A percentile compares a stretch with the other conserved stretches of the same genome.
phyloP scores from a whole-genome alignment of 2,888 invertebrate genomes.

The Chrysina gloriosa region DNA sequence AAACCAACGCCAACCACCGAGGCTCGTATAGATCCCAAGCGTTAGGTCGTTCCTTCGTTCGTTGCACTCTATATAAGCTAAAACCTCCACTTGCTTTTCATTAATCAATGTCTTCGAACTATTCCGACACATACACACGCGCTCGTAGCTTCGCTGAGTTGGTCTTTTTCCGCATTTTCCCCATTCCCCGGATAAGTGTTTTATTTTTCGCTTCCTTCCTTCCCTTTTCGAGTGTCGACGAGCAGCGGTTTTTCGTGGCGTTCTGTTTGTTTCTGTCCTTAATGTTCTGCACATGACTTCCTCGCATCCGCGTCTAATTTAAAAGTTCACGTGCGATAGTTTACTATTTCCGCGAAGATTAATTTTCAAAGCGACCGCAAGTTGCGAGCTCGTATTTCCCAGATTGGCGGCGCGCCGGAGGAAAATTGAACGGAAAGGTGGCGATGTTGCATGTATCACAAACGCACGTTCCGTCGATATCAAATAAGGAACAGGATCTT shows the following conservation, averaged over 20 bases:
- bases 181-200: constrained; percentile 48
- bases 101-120: constrained; percentile 62
- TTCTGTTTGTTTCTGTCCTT: constrained; percentile 10
- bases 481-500: background rate
- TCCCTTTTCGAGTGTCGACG: constrained; percentile 50
- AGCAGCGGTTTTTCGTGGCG: constrained; percentile 6
- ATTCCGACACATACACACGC: constrained; percentile 7
- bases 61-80: constrained; percentile 56
- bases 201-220: constrained; percentile 62
- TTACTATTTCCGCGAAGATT: constrained; percentile 39
- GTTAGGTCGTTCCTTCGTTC: constrained; percentile 48
- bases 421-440: background rate
- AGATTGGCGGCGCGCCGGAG: background rate
- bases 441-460: background rate
- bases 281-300: background rate
- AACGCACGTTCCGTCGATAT: background rate
- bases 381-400: constrained; percentile 6
- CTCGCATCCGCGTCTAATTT: constrained; percentile 28
- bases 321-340: constrained; percentile 34
- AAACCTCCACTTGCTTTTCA: constrained; percentile 58
- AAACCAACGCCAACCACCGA: background rate
- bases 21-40: constrained; percentile 45
- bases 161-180: constrained; percentile 13
- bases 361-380: constrained; percentile 23
- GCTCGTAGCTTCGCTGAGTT: background rate